A percentile compares a stretch with the other conserved stretches of the same genome.
Evolutionary conservation across 2,888 invertebrate species (phyloP).

Genomic region (Phrixothrix hirtus): DNA sequence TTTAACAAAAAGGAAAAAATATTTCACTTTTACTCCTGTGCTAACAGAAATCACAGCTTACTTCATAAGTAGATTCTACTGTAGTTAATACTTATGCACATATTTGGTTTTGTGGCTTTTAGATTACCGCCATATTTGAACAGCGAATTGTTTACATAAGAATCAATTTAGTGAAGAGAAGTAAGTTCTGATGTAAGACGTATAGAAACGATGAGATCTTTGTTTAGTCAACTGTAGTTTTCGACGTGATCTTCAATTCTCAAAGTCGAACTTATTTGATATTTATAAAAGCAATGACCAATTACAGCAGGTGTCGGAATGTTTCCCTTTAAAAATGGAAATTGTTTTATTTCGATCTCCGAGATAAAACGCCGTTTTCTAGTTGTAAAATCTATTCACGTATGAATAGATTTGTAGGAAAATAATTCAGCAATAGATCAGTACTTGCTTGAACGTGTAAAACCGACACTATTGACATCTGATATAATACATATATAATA

Average conservation of each 20-base stretch:
- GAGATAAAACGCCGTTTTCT: background rate
- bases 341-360: too few species aligned
- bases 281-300: too few species aligned
- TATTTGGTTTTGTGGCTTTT: slow-evolving; percentile 51
- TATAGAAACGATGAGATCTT: slow-evolving; percentile 10
- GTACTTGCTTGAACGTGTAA: slow-evolving; percentile 5
- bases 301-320: too few species aligned
- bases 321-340: too few species aligned
- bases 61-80: slow-evolving; percentile 34
- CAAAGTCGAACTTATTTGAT: too few species aligned
- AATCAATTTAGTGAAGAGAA: slow-evolving; percentile 46
- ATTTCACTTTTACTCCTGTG: background rate
- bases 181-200: slow-evolving; percentile 12
- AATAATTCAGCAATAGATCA: slow-evolving; percentile 6
- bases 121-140: slow-evolving; percentile 48
- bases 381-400: slow-evolving; percentile 1
- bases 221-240: slow-evolving; percentile 13
- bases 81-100: slow-evolving; percentile 52
- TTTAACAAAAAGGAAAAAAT: background rate
- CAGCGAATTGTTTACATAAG: slow-evolving; percentile 45
- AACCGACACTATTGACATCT: slow-evolving; percentile 10
- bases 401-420: too few species aligned
- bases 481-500: too few species aligned
- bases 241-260: slow-evolving; percentile 1
- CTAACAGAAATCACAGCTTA: slow-evolving; percentile 23